Evolutionary conservation across 2,888 invertebrate genomes (phyloP).

Genomic region (Tortrix viridana): DNA sequence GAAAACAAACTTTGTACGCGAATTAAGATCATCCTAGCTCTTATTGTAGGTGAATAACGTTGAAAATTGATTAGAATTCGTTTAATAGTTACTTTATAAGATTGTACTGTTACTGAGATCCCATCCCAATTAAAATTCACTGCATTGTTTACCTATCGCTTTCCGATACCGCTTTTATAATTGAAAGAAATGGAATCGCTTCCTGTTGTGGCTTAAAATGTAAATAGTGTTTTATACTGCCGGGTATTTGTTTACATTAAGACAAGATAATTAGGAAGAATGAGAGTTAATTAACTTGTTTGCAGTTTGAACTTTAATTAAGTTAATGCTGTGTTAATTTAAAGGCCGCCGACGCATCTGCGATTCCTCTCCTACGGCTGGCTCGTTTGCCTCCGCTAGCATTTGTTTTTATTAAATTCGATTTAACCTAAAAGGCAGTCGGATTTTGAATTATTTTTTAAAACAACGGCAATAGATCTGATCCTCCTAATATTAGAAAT

Average conservation of each 20-base stretch:
- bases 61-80: background rate
- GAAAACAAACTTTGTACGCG: slow-evolving; percentile 1
- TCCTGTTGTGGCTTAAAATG: background rate
- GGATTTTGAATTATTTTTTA: too few relatives aligned
- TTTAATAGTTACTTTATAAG: background rate
- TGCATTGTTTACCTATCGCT: slow-evolving; percentile 36
- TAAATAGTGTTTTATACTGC: background rate
- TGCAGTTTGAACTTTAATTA: too few relatives aligned
- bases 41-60: background rate
- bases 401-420: too few relatives aligned
- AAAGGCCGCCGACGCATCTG: too few relatives aligned
- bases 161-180: slow-evolving; percentile 37
- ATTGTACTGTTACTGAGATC: slow-evolving; percentile 17
- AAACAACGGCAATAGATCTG: too few relatives aligned
- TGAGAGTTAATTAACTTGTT: too few relatives aligned
- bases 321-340: too few relatives aligned
- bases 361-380: too few relatives aligned
- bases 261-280: background rate
- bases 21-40: background rate
- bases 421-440: too few relatives aligned
- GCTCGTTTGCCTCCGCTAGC: too few relatives aligned
- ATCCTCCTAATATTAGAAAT: too few relatives aligned
- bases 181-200: slow-evolving; percentile 21
- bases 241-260: background rate
- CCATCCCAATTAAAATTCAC: slow-evolving; percentile 36